Conservation (phyloP, 2,113 vertebrate species). For the Apteryx owenii region DNA sequence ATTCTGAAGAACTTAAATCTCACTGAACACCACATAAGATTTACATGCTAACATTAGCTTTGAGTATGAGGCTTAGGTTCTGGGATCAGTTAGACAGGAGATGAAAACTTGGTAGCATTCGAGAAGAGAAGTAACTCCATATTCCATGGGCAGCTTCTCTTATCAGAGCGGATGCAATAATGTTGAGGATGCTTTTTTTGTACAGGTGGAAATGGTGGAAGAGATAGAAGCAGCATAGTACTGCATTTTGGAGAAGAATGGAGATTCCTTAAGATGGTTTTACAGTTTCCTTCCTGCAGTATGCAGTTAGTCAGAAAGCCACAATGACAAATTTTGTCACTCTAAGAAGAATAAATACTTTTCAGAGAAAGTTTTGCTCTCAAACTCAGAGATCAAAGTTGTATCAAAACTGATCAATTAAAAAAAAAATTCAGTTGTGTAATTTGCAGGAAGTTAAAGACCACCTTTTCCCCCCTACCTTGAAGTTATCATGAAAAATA, state of each 20-base stretch:
- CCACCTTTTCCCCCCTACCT: background rate
- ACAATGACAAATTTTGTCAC: background rate
- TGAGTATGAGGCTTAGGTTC: background rate
- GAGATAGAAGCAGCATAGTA: background rate
- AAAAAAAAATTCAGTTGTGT: background rate
- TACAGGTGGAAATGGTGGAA: background rate
- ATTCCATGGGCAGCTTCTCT: background rate
- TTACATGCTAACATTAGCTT: background rate
- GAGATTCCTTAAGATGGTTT: background rate
- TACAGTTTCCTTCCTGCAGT: background rate
- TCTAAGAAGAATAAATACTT: background rate
- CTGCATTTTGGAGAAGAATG: background rate
- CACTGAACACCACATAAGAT: background rate
- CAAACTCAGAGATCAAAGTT: background rate
- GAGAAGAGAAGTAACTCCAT: background rate
- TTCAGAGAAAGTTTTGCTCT: background rate
- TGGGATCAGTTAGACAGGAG: background rate
- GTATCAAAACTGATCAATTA: conserved; percentile 27
- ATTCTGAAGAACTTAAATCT: background rate
- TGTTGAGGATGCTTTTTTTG: background rate
- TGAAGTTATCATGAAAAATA: conserved; percentile 19
- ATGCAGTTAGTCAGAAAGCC: background rate
- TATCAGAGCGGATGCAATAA: background rate
- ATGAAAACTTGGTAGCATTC: background rate
- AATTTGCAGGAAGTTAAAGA: conserved; percentile 4